A percentile compares a stretch with the other conserved stretches of the same genome.
phyloP scores from a whole-genome alignment of 2,888 invertebrate species.

The Pegoplata infirma region DNA sequence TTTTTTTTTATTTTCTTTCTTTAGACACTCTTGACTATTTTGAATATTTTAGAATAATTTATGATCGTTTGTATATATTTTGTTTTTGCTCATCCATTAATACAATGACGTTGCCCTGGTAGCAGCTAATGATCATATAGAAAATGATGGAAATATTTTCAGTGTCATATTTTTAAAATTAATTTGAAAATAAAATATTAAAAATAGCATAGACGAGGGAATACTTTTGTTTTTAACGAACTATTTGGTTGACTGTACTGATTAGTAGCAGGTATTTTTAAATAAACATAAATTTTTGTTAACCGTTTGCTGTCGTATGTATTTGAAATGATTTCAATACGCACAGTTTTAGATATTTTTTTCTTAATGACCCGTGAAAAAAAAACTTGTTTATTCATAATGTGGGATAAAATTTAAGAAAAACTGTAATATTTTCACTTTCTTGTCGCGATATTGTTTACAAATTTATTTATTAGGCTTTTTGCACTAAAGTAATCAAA shows the following conservation, averaged over 20 bases:
- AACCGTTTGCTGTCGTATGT: not conserved
- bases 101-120: slow-evolving; percentile 13
- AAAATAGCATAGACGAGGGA: slow-evolving; percentile 37
- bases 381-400: too few species aligned
- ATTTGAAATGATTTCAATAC: too few species aligned
- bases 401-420: too few species aligned
- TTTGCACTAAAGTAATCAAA: too few species aligned
- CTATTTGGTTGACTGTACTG: slow-evolving; percentile 39
- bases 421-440: too few species aligned
- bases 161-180: slow-evolving; percentile 20
- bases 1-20: too few species aligned
- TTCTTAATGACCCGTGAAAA: too few species aligned
- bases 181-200: slow-evolving; percentile 26
- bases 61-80: slow-evolving; percentile 19
- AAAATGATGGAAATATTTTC: slow-evolving; percentile 34
- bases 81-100: not conserved
- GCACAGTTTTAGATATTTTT: too few species aligned
- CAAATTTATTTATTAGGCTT: too few species aligned
- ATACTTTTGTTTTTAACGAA: slow-evolving; percentile 17
- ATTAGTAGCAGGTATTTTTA: not conserved
- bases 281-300: not conserved
- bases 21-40: not conserved
- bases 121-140: slow-evolving; percentile 28
- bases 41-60: slow-evolving; percentile 30
- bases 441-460: too few species aligned